Conservation (phyloP, 2,113 vertebrate species). For the Colaptes auratus region DNA sequence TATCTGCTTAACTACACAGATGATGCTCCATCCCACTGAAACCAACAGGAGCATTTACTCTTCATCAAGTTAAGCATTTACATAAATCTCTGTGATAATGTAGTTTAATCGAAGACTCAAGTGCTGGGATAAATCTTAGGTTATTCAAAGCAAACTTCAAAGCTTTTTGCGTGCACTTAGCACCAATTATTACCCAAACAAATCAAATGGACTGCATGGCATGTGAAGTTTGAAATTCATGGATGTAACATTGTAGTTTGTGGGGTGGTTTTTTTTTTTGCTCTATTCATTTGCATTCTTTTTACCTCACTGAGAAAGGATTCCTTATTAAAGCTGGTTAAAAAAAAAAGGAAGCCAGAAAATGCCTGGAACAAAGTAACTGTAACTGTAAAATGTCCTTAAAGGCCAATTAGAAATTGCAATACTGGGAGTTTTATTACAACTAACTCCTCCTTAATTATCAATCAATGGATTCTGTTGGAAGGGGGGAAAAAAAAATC, state of each 20-base stretch:
- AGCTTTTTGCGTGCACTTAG: not conserved
- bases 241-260: not conserved
- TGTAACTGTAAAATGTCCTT: slow-evolving; percentile 83
- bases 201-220: slow-evolving; percentile 24
- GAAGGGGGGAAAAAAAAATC: slow-evolving; percentile 52
- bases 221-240: not conserved
- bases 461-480: slow-evolving; percentile 83
- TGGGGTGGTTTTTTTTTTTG: too few species aligned
- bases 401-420: slow-evolving; percentile 86
- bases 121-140: slow-evolving; percentile 30
- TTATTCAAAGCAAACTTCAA: slow-evolving; percentile 58
- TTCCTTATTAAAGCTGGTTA: slow-evolving; percentile 72
- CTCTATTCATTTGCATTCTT: slow-evolving; percentile 44
- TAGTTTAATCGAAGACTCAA: slow-evolving; percentile 21
- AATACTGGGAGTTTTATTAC: slow-evolving; percentile 84
- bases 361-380: slow-evolving; percentile 82
- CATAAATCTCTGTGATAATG: slow-evolving; percentile 60
- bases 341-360: slow-evolving; percentile 53
- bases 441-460: slow-evolving; percentile 85
- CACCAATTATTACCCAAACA: slow-evolving; percentile 40
- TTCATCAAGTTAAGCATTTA: slow-evolving; percentile 50
- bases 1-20: slow-evolving; percentile 14
- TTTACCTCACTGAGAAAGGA: slow-evolving; percentile 54
- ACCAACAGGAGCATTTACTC: slow-evolving; percentile 37
- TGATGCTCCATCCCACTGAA: slow-evolving; percentile 7